Base-by-base conservation (phyloP, 2,888 invertebrate species). In the Belgica antarctica region DNA sequence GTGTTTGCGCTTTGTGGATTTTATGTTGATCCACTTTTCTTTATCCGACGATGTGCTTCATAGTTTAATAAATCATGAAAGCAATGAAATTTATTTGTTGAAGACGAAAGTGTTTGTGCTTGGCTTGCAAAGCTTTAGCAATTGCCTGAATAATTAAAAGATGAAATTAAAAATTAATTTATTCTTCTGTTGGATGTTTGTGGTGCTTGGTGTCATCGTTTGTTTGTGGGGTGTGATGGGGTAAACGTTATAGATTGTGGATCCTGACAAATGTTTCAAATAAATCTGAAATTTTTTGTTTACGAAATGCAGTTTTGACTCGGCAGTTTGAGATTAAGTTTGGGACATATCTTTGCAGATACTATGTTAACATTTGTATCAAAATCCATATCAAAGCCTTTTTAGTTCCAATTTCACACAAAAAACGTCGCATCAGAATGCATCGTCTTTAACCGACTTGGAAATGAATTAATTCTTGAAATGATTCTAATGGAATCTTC, bases 401-500 rank as follows among this genome's bases (percentile, higher is more conserved):
- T n/a, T n/a, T n/a, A n/a, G n/a, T n/a, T n/a, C n/a, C n/a, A n/a
- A n/a, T n/a, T n/a, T n/a, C n/a, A n/a, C n/a, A n/a, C n/a, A n/a
- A n/a, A n/a, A n/a, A n/a, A n/a, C n/a, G n/a, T n/a, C n/a, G n/a
- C n/a, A n/a, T n/a, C n/a, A n/a, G n/a, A n/a, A n/a, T n/a, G n/a
- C n/a, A n/a, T n/a, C 46, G 8, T 17, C 5, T 46, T 12, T 15
- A 4, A 46, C 8, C 12, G 12, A 15, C 31, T 34, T 62, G 15
- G 12, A 34, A 34, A 62, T 68, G 68, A 68, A 68, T 57, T 68
- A 15, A 68, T 68, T 68, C 57, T 24, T 12, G 28, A 27, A 52
- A 68, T 68, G 57, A 68, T 68, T 68, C 52, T 68, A 68, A 68
- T 68, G 68, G 68, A 68, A 68, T 68, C 52, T 68, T 68, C 57